These are phyloP conservation scores for Hofmannophila pseudospretella DNA, from an alignment of 2,888 invertebrate genomes.

Conservation along the genomic window DNA sequence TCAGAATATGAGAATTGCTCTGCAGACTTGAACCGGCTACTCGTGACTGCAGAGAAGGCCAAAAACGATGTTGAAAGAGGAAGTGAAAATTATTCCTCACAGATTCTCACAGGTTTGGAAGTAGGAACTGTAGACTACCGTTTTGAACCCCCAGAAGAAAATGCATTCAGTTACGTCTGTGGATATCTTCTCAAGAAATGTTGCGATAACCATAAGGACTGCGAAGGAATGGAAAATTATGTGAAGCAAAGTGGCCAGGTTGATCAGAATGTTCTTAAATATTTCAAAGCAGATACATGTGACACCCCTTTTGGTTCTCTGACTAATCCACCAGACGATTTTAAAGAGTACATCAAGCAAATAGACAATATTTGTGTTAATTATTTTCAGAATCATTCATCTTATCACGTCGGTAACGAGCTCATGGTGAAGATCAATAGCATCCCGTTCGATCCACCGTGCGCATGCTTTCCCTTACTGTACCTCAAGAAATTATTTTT, in stretches of 20 bases:
- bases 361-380: slow-evolving; percentile 1
- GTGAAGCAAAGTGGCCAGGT: background rate
- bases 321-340: background rate
- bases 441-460: background rate
- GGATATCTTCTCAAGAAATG: slow-evolving; percentile 7
- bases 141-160: slow-evolving; percentile 6
- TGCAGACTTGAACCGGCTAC: slow-evolving; percentile 1
- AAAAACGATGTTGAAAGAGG: background rate
- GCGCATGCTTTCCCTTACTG: slow-evolving; percentile 3
- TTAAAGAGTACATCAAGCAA: slow-evolving; percentile 1
- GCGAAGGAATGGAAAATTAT: slow-evolving; percentile 3
- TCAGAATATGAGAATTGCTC: slow-evolving; percentile 5
- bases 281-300: background rate
- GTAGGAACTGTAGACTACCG: slow-evolving; percentile 8
- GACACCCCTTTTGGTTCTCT: background rate
- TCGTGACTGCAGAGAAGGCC: background rate
- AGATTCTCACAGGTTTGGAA: background rate
- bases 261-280: background rate
- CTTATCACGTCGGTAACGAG: slow-evolving; percentile 2
- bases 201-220: slow-evolving; percentile 1
- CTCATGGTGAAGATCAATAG: background rate
- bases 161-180: slow-evolving; percentile 5
- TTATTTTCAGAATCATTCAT: background rate
- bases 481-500: slow-evolving; percentile 5
- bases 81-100: background rate